Evolutionary conservation across 2,113 vertebrate species (phyloP), one percentile per base, ranked within the genome.

Genomic region (Carassius carassius): DNA sequence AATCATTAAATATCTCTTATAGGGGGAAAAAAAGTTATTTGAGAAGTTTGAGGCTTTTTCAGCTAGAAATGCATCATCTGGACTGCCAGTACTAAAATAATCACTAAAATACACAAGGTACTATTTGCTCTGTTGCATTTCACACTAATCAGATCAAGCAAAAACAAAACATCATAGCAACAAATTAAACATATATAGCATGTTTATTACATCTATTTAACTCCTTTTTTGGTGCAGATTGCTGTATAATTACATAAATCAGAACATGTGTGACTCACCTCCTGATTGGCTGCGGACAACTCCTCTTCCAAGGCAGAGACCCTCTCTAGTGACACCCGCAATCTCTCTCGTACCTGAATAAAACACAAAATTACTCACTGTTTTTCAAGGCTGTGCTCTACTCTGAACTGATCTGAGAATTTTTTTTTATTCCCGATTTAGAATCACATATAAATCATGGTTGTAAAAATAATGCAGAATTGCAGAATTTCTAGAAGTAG

Each of bases 251-350:
- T 51, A 51, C 3, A 32, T 12, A 5, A 51, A 78, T 73, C 44
- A 37, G 29, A 84, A 17, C 32, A 74, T 74, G 72, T 49, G 81
- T 91, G 85, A 92, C 85, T 91, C 94, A 97, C 96, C 96, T 97
- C 96, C 93, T 97, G 96, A 94, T 96, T 97, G 93, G 96, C 95
- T 92, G 93, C 95, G 90, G 95, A 89, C 92, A 97, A 93, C 94
- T 97, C 96, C 93, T 96, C 96, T 95, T 97, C 96, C 94, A 97
- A 94, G 88, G 94, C 95, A 87, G 96, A 96, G 91, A 97, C 96
- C 94, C 96, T 96, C 94, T 97, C 96, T 92, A 97, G 95, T 92
- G 96, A 97, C 94, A 96, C 95, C 88, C 96, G 95, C 92, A 97
- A 94, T 92, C 96, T 95, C 93, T 97, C 96, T 91, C 96, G 96